These are phyloP conservation scores for Xanthia icteritia DNA, from an alignment of 2,888 invertebrate genomes.

Conservation along the genomic window DNA sequence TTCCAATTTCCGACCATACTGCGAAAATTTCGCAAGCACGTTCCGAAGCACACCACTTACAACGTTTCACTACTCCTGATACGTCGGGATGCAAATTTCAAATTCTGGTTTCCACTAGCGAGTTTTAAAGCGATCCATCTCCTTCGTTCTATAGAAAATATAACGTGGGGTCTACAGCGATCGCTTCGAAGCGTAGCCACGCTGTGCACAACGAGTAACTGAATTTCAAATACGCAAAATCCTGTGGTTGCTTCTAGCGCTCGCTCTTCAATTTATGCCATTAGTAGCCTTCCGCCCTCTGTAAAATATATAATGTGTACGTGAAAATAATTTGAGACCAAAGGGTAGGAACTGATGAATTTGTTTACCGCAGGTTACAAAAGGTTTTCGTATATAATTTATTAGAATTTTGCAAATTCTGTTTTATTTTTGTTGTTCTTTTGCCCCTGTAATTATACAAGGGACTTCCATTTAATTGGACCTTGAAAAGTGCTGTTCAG, in stretches of 20 bases:
- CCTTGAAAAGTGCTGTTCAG: conserved; percentile 41
- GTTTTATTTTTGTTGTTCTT: conserved; percentile 61
- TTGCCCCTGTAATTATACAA: conserved; percentile 51
- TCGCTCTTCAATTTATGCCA: conserved; percentile 87
- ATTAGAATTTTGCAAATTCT: conserved; percentile 56
- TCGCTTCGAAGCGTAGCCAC: conserved; percentile 77
- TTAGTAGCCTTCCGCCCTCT: conserved; percentile 83
- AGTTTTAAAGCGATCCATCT: conserved; percentile 81
- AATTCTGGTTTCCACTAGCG: conserved; percentile 76
- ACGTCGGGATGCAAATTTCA: conserved; percentile 77
- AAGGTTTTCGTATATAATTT: conserved; percentile 64
- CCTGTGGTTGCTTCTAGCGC: conserved; percentile 83
- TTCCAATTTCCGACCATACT: conserved; percentile 42
- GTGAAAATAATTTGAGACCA: conserved; percentile 76
- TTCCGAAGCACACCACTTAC: conserved; percentile 60
- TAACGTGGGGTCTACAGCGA: conserved; percentile 73
- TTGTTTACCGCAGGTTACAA: conserved; percentile 72
- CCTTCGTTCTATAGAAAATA: conserved; percentile 78
- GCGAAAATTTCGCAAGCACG: conserved; percentile 55
- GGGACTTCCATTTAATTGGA: conserved; percentile 45
- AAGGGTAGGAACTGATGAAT: conserved; percentile 73
- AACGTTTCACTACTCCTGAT: conserved; percentile 71
- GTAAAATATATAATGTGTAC: conserved; percentile 78
- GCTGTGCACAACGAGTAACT: conserved; percentile 80
- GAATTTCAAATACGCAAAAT: conserved; percentile 88